phyloP scores from a whole-genome alignment of 2,888 invertebrate species.

The Toxonevra muliebris region DNA sequence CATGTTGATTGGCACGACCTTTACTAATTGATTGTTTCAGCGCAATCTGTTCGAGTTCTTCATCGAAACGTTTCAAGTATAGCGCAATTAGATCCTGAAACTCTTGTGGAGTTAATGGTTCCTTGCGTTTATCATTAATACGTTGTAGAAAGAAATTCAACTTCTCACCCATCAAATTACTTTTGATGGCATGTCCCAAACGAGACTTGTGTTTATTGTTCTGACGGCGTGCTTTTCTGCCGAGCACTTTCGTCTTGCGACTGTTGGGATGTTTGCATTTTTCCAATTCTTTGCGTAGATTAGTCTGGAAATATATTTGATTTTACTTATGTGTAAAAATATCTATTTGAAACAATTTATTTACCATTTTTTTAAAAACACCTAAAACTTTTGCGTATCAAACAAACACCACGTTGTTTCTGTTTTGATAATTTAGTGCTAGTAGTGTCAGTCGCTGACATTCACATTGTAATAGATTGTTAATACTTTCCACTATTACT shows the following conservation, averaged over 20 bases:
- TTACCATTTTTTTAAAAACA: constrained; percentile 35
- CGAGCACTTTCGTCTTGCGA: constrained; percentile 78
- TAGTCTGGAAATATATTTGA: constrained; percentile 55
- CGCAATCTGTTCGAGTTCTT: constrained; percentile 80
- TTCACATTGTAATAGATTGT: not conserved
- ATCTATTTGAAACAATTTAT: not conserved
- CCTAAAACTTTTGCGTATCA: constrained; percentile 13
- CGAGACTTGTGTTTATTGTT: constrained; percentile 62
- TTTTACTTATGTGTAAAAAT: not conserved
- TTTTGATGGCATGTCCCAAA: constrained; percentile 74
- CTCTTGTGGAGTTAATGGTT: constrained; percentile 70
- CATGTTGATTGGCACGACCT: constrained; percentile 78
- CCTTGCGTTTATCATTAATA: constrained; percentile 66
- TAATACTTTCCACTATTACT: not conserved
- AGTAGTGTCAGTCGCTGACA: not conserved
- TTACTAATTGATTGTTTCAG: constrained; percentile 79
- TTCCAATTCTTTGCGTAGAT: constrained; percentile 66
- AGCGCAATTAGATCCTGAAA: constrained; percentile 66
- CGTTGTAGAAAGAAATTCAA: constrained; percentile 79
- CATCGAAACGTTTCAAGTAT: constrained; percentile 75
- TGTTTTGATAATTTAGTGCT: constrained; percentile 17
- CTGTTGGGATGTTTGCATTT: constrained; percentile 86
- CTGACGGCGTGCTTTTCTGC: constrained; percentile 73
- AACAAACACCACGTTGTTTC: constrained; percentile 12
- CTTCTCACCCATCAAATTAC: constrained; percentile 80